Evolutionary conservation across 1,140 invertebrate species (phyloP).

Genomic region (Colletes gigas): DNA sequence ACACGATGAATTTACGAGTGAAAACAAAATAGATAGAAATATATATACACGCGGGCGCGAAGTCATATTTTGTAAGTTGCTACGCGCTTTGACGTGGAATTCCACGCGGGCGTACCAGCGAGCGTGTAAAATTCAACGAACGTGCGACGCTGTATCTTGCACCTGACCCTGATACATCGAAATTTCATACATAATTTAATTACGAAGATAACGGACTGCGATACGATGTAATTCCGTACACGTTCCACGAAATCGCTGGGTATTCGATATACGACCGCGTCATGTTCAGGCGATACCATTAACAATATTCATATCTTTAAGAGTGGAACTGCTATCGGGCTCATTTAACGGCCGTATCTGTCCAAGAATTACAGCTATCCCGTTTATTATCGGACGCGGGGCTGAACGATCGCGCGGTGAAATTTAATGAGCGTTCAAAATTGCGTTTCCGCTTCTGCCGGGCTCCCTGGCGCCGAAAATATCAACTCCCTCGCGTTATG

Average conservation of each 20-base stretch:
- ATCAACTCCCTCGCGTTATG: not conserved
- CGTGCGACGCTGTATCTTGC: not conserved
- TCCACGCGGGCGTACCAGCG: not conserved
- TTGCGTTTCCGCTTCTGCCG: not conserved
- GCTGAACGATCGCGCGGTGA: not conserved
- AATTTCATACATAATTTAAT: slow-evolving; percentile 35
- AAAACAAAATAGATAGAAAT: not conserved
- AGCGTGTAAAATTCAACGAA: not conserved
- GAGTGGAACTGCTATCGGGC: slow-evolving; percentile 14
- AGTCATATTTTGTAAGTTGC: slow-evolving; percentile 21
- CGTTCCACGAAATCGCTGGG: slow-evolving; percentile 14
- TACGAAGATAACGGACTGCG: slow-evolving; percentile 11
- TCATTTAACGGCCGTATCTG: slow-evolving; percentile 37
- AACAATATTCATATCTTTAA: slow-evolving; percentile 39
- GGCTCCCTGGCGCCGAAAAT: not conserved
- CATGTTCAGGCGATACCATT: slow-evolving; percentile 26
- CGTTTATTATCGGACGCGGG: slow-evolving; percentile 18
- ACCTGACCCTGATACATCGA: not conserved
- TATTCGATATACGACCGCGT: slow-evolving; percentile 10
- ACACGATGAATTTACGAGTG: slow-evolving; percentile 22
- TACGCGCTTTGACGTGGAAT: slow-evolving; percentile 1
- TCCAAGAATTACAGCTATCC: slow-evolving; percentile 40
- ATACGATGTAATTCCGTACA: slow-evolving; percentile 26
- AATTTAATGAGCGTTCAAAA: slow-evolving; percentile 27
- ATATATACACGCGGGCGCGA: not conserved